phyloP scores from a whole-genome alignment of 2,797 vertebrate species.

The Numenius phaeopus region DNA sequence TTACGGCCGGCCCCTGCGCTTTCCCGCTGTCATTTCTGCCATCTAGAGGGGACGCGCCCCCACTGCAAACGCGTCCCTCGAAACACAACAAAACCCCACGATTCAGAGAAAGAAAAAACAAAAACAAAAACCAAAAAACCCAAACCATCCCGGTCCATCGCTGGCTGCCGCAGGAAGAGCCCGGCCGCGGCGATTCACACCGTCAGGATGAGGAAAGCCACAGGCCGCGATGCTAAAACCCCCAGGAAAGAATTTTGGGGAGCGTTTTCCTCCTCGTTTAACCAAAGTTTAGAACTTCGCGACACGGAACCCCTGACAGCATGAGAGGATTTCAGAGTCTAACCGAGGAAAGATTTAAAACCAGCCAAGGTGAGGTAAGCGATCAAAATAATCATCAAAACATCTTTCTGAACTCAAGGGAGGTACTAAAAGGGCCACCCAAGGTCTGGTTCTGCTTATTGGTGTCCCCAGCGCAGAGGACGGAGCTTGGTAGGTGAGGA shows the following conservation, averaged over 20 bases:
- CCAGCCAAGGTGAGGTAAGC: neutral
- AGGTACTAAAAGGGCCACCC: neutral
- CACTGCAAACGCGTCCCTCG: neutral
- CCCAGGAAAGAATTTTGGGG: neutral
- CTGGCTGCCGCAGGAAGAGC: neutral
- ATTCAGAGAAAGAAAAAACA: fast-evolving
- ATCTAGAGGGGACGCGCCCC: slow-evolving; percentile 43
- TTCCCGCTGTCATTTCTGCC: slow-evolving; percentile 6
- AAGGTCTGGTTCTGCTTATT: neutral
- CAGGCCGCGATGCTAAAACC: fast-evolving
- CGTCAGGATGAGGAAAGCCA: fast-evolving
- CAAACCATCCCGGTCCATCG: fast-evolving
- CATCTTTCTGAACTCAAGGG: fast-evolving
- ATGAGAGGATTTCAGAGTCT: neutral
- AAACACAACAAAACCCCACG: fast-evolving
- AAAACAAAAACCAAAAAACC: too few relatives aligned
- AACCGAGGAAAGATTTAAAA: neutral
- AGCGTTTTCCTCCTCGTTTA: neutral
- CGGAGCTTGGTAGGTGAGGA: neutral
- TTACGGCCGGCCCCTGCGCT: fast-evolving
- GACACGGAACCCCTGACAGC: fast-evolving
- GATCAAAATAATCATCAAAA: neutral
- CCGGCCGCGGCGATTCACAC: fast-evolving
- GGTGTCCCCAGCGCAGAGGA: fast-evolving
- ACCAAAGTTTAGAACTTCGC: neutral